Percentiles rank a stretch among this genome's conserved stretches.
phyloP scores from a whole-genome alignment of 2,113 vertebrate species.

The Struthio camelus region DNA sequence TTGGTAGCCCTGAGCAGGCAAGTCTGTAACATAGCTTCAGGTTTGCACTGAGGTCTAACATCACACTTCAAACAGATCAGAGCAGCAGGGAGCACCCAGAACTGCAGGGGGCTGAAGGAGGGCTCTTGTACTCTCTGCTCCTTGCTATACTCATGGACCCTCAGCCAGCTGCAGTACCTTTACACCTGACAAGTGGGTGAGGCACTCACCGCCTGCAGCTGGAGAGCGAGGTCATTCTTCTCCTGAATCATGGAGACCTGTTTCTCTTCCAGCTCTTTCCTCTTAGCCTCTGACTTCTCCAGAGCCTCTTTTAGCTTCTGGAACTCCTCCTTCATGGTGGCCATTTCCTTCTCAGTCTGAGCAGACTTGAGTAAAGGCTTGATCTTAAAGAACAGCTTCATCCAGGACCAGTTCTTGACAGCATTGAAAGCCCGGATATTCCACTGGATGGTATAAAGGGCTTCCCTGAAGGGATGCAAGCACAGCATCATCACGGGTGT shows the following conservation, averaged over 20 bases:
- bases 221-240: conserved; percentile 91
- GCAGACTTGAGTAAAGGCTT: conserved; percentile 91
- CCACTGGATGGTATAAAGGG: conserved; percentile 93
- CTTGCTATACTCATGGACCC: background rate
- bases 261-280: conserved; percentile 91
- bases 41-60: background rate
- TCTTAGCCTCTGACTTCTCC: conserved; percentile 87
- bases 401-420: conserved; percentile 97
- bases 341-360: conserved; percentile 90
- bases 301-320: conserved; percentile 87
- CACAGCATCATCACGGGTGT: background rate
- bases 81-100: background rate
- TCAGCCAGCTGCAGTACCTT: background rate
- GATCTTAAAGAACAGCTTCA: conserved; percentile 97
- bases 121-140: background rate
- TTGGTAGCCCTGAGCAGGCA: background rate
- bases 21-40: background rate
- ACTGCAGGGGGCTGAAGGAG: background rate
- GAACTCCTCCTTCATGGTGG: conserved; percentile 85
- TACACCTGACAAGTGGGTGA: background rate
- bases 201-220: conserved; percentile 89
- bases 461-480: conserved; percentile 67
- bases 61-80: background rate
- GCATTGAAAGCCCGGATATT: conserved; percentile 92
- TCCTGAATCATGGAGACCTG: conserved; percentile 91